phyloP scores from a whole-genome alignment of 2,888 invertebrate genomes.

The Xylota segnis region DNA sequence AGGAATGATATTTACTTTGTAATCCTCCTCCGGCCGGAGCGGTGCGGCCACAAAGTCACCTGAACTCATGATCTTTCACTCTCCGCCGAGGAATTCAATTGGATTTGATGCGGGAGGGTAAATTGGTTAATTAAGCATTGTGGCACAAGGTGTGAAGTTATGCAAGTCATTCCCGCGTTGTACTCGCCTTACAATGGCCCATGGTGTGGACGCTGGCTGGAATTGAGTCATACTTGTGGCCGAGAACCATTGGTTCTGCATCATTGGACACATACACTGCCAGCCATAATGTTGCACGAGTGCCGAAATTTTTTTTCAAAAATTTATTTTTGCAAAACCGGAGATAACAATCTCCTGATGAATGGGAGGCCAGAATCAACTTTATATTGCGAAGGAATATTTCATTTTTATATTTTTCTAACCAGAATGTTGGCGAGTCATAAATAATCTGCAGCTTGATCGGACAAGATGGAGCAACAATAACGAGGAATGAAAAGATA shows the following conservation, averaged over 20 bases:
- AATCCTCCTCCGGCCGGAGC: constrained; percentile 14
- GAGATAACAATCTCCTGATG: constrained; percentile 73
- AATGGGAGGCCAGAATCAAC: constrained; percentile 67
- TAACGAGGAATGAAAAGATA: constrained; percentile 19
- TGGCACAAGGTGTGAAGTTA: constrained; percentile 70
- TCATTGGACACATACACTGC: constrained; percentile 22
- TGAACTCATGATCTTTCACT: constrained; percentile 68
- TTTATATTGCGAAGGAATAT: constrained; percentile 57
- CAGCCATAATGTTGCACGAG: constrained; percentile 24
- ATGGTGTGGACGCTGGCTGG: too few species aligned
- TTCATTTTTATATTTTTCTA: constrained; percentile 70
- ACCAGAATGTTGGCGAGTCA: constrained; percentile 66
- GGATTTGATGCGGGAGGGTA: constrained; percentile 65
- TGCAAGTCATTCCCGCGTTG: constrained; percentile 61
- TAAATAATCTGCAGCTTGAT: constrained; percentile 71
- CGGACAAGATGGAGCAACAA: constrained; percentile 64
- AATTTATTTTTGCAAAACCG: background rate
- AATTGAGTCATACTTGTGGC: constrained; percentile 65
- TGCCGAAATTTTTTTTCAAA: constrained; percentile 51
- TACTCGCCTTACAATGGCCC: constrained; percentile 14
- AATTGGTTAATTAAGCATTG: constrained; percentile 73
- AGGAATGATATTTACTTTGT: constrained; percentile 71
- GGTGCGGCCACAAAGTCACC: constrained; percentile 47
- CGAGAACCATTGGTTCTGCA: constrained; percentile 34
- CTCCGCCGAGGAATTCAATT: constrained; percentile 31